A percentile compares a stretch with the other conserved stretches of the same genome.
Evolutionary conservation across 2,113 vertebrate genomes (phyloP).

Genomic region (Mormyrus iriodes): DNA sequence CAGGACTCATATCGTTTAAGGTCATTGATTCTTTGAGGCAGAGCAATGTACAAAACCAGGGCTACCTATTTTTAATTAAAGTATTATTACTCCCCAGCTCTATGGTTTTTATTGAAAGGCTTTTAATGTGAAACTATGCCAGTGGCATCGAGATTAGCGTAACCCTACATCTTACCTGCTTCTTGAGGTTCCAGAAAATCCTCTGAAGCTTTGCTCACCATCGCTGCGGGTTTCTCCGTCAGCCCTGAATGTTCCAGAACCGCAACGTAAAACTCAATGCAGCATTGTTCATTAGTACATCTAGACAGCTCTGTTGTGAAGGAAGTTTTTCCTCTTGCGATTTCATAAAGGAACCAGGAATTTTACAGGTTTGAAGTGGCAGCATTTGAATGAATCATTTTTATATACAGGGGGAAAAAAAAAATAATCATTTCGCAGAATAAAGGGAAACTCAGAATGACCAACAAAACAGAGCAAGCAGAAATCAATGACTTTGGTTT

Average conservation of each 20-base stretch:
- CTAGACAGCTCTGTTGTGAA: not conserved
- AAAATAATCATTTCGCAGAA: not conserved
- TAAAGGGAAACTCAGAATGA: not conserved
- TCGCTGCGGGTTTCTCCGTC: conserved; percentile 47
- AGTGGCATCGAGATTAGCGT: not conserved
- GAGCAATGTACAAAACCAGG: not conserved
- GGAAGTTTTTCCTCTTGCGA: not conserved
- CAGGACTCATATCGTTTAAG: not conserved
- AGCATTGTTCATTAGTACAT: not conserved
- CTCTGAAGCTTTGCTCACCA: conserved; percentile 24
- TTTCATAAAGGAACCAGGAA: not conserved
- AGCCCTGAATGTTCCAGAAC: conserved; percentile 53
- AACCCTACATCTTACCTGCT: conserved; percentile 43
- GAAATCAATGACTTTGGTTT: conserved; percentile 31
- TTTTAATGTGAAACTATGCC: not conserved
- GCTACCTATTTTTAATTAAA: not conserved
- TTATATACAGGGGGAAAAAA: not conserved
- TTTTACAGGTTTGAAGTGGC: not conserved
- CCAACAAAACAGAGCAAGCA: not conserved
- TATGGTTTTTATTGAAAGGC: not conserved
- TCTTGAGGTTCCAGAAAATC: conserved; percentile 35
- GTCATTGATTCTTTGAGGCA: not conserved
- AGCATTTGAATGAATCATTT: not conserved
- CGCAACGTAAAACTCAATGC: conserved; percentile 36
- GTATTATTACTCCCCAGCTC: not conserved